These are phyloP conservation scores for Tachypleus tridentatus DNA, from an alignment of 1,140 invertebrate species.

Conservation along the genomic window DNA sequence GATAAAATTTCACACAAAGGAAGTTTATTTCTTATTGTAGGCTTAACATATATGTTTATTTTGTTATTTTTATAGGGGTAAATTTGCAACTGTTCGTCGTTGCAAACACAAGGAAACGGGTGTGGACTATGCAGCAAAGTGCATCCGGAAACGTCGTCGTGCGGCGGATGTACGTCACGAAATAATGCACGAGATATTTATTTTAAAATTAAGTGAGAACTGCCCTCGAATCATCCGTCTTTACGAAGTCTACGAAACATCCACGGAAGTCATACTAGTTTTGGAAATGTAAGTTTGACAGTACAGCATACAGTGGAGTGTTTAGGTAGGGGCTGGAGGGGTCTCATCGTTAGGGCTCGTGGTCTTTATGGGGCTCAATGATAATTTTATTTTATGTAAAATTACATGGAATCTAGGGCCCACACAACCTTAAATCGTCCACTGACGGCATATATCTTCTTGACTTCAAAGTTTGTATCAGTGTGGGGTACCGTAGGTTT, in stretches of 20 bases:
- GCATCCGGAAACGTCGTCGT: slow-evolving; percentile 72
- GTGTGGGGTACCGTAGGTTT: too few relatives aligned
- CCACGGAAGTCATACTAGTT: slow-evolving; percentile 69
- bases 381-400: too few relatives aligned
- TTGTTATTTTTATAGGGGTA: slow-evolving; percentile 57
- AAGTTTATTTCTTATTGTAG: too few relatives aligned
- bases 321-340: too few relatives aligned
- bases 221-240: slow-evolving; percentile 72
- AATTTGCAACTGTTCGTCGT: slow-evolving; percentile 85
- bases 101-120: slow-evolving; percentile 72
- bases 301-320: too few relatives aligned
- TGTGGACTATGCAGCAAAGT: slow-evolving; percentile 85
- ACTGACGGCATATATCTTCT: too few relatives aligned
- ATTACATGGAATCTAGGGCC: too few relatives aligned
- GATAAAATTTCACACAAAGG: too few relatives aligned
- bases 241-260: slow-evolving; percentile 74
- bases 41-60: neutral
- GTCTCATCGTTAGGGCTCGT: too few relatives aligned
- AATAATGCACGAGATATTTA: slow-evolving; percentile 76
- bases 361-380: too few relatives aligned
- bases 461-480: too few relatives aligned
- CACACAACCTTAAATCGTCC: too few relatives aligned
- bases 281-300: slow-evolving; percentile 63
- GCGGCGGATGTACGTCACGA: slow-evolving; percentile 65
- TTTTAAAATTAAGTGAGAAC: slow-evolving; percentile 63